Conservation (phyloP, 2,888 invertebrate species). For the Drosophila subsilvestris region DNA sequence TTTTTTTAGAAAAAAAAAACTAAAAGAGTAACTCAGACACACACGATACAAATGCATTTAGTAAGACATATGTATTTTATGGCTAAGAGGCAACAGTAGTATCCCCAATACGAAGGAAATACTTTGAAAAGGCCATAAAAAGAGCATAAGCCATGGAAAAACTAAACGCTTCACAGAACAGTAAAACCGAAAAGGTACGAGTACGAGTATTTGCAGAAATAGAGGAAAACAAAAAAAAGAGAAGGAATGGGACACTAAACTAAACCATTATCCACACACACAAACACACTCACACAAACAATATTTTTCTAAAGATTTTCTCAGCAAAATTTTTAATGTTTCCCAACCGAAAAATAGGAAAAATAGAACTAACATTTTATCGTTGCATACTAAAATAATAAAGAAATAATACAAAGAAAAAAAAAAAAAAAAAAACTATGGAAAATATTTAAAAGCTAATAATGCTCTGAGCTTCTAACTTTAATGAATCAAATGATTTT, state of each 20-base stretch:
- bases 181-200: conserved; percentile 30
- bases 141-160: conserved; percentile 60
- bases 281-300: conserved; percentile 28
- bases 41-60: conserved; percentile 28
- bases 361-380: conserved; percentile 48
- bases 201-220: conserved; percentile 31
- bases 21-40: conserved; percentile 3
- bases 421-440: conserved; percentile 26
- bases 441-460: conserved; percentile 68
- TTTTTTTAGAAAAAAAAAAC: conserved; percentile 47
- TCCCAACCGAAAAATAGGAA: conserved; percentile 27
- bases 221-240: conserved; percentile 14
- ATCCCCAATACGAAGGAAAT: conserved; percentile 2
- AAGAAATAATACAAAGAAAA: conserved; percentile 24
- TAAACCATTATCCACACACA: conserved; percentile 24
- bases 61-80: conserved; percentile 14
- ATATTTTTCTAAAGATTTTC: conserved; percentile 75
- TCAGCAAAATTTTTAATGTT: conserved; percentile 66
- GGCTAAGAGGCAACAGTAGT: neutral
- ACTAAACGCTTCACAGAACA: conserved; percentile 71
- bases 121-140: conserved; percentile 48
- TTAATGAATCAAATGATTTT: conserved; percentile 55
- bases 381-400: conserved; percentile 37
- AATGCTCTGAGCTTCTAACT: conserved; percentile 75
- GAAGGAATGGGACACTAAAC: conserved; percentile 32